These are phyloP conservation scores for Drosophila demipolita DNA, from an alignment of 2,888 invertebrate species.

Conservation along the genomic window DNA sequence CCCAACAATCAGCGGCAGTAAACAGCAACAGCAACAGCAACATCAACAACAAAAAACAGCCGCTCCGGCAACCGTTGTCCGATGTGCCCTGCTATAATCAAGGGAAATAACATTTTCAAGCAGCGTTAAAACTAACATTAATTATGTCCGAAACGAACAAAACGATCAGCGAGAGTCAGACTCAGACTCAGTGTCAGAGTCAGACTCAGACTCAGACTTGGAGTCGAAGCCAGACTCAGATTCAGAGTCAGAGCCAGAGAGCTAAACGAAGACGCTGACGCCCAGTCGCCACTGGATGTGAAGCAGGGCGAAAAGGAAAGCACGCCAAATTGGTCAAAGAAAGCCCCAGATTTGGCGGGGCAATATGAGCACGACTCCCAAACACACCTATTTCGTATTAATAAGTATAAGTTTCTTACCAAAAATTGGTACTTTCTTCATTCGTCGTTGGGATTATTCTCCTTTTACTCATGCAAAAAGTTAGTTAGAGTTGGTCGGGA, in stretches of 20 bases:
- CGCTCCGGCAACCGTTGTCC: conserved; percentile 57
- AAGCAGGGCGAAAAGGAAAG: conserved; percentile 37
- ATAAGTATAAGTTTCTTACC: background rate
- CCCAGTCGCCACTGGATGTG: conserved; percentile 6
- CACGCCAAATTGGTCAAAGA: conserved; percentile 43
- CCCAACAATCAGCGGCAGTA: conserved; percentile 74
- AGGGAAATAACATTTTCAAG: conserved; percentile 84
- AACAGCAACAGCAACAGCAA: conserved; percentile 55
- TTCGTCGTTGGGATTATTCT: background rate
- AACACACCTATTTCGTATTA: background rate
- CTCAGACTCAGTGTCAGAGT: background rate
- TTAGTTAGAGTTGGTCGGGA: background rate
- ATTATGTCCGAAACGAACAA: conserved; percentile 83
- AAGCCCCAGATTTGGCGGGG: background rate
- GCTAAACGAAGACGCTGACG: conserved; percentile 12
- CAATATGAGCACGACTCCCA: conserved; percentile 1
- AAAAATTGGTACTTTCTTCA: background rate
- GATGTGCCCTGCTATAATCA: conserved; percentile 82
- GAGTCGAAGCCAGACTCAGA: background rate
- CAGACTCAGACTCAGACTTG: background rate
- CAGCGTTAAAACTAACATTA: conserved; percentile 85
- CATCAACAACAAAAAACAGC: conserved; percentile 41
- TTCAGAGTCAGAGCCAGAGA: background rate
- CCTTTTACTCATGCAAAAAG: background rate
- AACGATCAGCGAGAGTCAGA: conserved; percentile 63